Evolutionary conservation across 1,140 invertebrate species (phyloP).

Genomic region (Rhynchophorus ferrugineus): DNA sequence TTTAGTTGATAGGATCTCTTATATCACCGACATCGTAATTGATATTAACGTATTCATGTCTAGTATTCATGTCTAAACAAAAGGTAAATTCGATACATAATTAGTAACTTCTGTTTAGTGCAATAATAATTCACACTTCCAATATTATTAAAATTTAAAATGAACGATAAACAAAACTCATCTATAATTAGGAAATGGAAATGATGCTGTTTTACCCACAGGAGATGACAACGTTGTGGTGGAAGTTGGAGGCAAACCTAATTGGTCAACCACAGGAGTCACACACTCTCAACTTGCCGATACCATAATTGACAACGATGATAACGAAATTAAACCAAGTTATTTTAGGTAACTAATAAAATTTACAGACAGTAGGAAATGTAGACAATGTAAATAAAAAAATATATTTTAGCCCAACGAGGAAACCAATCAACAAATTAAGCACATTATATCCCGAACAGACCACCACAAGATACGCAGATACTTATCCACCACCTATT

Average conservation of each 20-base stretch:
- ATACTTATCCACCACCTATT: slow-evolving; percentile 25
- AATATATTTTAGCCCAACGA: not conserved
- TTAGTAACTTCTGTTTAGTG: too few relatives aligned
- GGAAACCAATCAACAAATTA: slow-evolving; percentile 30
- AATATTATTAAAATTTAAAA: too few relatives aligned
- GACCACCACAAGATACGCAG: slow-evolving; percentile 27
- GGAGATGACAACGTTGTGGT: slow-evolving; percentile 35
- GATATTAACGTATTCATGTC: too few relatives aligned
- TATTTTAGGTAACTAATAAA: slow-evolving; percentile 43
- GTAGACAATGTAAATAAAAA: too few relatives aligned
- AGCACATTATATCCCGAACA: slow-evolving; percentile 30
- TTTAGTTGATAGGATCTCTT: too few relatives aligned
- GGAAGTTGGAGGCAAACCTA: slow-evolving; percentile 35
- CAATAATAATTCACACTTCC: too few relatives aligned
- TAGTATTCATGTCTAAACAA: too few relatives aligned
- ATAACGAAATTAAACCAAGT: slow-evolving; percentile 54
- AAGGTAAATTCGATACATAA: too few relatives aligned
- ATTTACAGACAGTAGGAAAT: too few relatives aligned
- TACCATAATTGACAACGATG: slow-evolving; percentile 56
- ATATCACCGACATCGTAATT: too few relatives aligned
- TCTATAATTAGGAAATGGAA: not conserved
- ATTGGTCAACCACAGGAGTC: slow-evolving; percentile 39
- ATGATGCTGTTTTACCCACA: slow-evolving; percentile 27
- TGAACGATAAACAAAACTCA: too few relatives aligned
- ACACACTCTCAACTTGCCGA: slow-evolving; percentile 55